A percentile compares a stretch with the other conserved stretches of the same genome.
phyloP scores from a whole-genome alignment of 2,888 invertebrate species.

The Elysia crispata region DNA sequence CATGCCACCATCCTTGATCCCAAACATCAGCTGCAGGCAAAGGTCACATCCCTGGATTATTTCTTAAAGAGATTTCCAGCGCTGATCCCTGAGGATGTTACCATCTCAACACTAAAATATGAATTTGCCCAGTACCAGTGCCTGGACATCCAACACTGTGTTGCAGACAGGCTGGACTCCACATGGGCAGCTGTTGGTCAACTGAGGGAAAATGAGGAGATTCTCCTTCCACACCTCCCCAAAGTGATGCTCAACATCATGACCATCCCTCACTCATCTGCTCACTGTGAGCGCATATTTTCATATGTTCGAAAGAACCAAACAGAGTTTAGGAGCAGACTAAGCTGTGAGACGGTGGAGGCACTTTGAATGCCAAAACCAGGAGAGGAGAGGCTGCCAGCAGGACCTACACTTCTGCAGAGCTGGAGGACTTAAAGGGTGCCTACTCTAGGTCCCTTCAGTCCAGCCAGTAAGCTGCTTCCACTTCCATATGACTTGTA shows the following conservation, averaged over 20 bases:
- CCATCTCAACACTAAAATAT: not conserved
- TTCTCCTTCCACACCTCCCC: too few relatives aligned
- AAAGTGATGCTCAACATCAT: not conserved
- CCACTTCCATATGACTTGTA: too few relatives aligned
- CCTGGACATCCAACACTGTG: not conserved
- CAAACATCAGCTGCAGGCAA: not conserved
- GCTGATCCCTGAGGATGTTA: not conserved
- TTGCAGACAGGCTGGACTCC: not conserved
- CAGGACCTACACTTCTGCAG: not conserved
- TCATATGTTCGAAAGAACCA: conserved; percentile 40
- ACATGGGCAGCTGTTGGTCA: too few relatives aligned
- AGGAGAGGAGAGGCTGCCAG: conserved; percentile 20
- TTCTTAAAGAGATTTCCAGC: not conserved
- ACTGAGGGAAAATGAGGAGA: too few relatives aligned
- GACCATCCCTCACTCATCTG: conserved; percentile 5
- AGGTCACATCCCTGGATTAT: not conserved
- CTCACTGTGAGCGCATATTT: conserved; percentile 42
- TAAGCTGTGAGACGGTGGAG: conserved; percentile 37
- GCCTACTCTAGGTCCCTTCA: conserved; percentile 9
- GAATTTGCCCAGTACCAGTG: not conserved
- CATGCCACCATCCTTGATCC: conserved; percentile 32
- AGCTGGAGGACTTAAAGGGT: conserved; percentile 2
- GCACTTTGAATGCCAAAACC: conserved; percentile 32
- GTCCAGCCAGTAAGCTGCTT: too few relatives aligned
- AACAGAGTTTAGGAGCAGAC: conserved; percentile 37